Evolutionary conservation across 1,140 invertebrate species (phyloP), one percentile per base, ranked within the genome.

Genomic region (Venustaconcha ellipsiformis): DNA sequence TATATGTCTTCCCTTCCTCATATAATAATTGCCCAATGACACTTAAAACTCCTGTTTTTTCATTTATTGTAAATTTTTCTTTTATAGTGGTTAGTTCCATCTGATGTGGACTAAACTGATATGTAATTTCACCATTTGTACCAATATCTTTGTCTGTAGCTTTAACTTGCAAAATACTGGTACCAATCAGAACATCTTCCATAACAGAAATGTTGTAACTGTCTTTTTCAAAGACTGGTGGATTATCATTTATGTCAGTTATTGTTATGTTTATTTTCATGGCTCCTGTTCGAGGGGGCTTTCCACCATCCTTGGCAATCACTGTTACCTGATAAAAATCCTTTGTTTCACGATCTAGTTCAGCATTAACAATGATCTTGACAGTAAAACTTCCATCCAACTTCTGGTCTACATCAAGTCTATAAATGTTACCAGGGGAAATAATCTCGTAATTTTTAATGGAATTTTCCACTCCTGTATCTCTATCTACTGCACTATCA

Each of bases 71-170:
- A 70, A 87, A 87, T 23, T 82, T 71, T 90, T 88, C 97, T 20
- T 69, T 72, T 17, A 85, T 75, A 4, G 77, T 79, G 13, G 70
- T 65, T 58, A 74, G 63, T 57, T 81, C 76, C 14, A 82, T 72
- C 66, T 81, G 82, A 14, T 79, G 74, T 55, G 79, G 63, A 76
- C 83, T 87, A 30, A 89, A 77, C n/a, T 74, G 67, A 89, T 99
- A 99, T 15, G 92, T 93, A 5, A 99, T 92, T 1, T 93, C 92
- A 0, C 96, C 96, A 91, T 99, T 99, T 65, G 94, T 92, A 0
- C 95, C 96, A 83, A 95, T 94, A 88, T 99, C 98, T 18, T 92
- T 91, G 90, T 99, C 98, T 12, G 92, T 92, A 0, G 98, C 98
- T 55, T 69, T 69, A 0, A 96, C 92, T 79, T 93, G 92, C 6